A percentile compares a stretch with the other conserved stretches of the same genome.
phyloP scores from a whole-genome alignment of 2,888 invertebrate species.

The Thumatha senex region DNA sequence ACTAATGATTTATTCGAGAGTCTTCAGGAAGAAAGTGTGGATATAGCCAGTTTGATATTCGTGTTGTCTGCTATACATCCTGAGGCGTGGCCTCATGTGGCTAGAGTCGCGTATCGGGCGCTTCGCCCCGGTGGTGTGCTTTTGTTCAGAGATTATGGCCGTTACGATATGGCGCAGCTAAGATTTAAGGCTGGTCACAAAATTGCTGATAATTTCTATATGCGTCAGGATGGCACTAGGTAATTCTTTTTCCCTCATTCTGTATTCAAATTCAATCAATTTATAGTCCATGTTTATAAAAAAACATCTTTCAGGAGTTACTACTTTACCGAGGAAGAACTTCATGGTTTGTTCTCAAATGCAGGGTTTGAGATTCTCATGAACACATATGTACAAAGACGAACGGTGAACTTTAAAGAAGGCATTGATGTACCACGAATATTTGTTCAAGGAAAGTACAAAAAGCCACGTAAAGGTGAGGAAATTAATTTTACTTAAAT shows the following conservation, averaged over 20 bases:
- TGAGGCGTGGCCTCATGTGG: slow-evolving; percentile 86
- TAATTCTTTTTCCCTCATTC: slow-evolving; percentile 40
- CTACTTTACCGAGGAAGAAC: slow-evolving; percentile 90
- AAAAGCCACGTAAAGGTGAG: slow-evolving; percentile 70
- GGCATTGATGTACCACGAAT: slow-evolving; percentile 95
- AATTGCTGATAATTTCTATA: slow-evolving; percentile 95
- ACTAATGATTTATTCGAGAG: slow-evolving; percentile 85
- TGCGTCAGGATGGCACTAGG: slow-evolving; percentile 98
- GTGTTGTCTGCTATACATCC: slow-evolving; percentile 98
- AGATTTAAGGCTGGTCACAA: slow-evolving; percentile 97
- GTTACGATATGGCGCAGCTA: slow-evolving; percentile 97
- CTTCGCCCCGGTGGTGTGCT: slow-evolving; percentile 91
- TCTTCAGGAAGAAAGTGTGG: slow-evolving; percentile 80
- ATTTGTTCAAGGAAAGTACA: slow-evolving; percentile 96
- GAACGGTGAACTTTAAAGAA: slow-evolving; percentile 97
- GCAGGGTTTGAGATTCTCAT: slow-evolving; percentile 88
- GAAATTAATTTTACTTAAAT: background rate
- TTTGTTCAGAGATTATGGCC: slow-evolving; percentile 96
- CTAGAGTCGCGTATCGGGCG: slow-evolving; percentile 85
- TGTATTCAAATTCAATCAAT: background rate
- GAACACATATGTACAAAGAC: slow-evolving; percentile 91
- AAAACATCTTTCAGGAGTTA: slow-evolving; percentile 84
- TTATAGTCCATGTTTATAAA: background rate
- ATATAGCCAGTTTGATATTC: slow-evolving; percentile 95
- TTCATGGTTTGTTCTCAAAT: slow-evolving; percentile 85